These are phyloP conservation scores for Piprites chloris DNA, from an alignment of 2,113 vertebrate genomes.

Conservation along the genomic window DNA sequence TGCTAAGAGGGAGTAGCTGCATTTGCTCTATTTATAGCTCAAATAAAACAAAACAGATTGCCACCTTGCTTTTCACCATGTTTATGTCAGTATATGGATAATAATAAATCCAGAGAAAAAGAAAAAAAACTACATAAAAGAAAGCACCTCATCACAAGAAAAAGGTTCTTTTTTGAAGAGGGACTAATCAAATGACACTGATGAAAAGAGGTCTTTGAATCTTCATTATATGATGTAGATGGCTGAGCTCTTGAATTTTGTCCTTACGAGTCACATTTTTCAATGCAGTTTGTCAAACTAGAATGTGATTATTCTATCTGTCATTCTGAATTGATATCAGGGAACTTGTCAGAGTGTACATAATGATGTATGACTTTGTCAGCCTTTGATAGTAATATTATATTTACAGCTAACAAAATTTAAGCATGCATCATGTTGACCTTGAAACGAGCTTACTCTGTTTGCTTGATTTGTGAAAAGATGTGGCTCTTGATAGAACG, in stretches of 20 bases:
- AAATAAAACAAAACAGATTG: not conserved
- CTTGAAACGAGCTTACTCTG: constrained; percentile 19
- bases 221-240: constrained; percentile 30
- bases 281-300: constrained; percentile 25
- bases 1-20: not conserved
- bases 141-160: not conserved
- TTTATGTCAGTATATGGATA: not conserved
- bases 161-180: not conserved
- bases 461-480: not conserved
- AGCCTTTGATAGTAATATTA: constrained; percentile 12
- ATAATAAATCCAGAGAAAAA: not conserved
- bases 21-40: not conserved
- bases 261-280: constrained; percentile 28
- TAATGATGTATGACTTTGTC: constrained; percentile 30
- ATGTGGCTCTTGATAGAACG: not conserved
- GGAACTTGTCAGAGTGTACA: not conserved
- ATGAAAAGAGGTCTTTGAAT: constrained; percentile 33
- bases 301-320: constrained; percentile 47
- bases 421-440: constrained; percentile 27
- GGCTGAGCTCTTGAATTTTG: constrained; percentile 19
- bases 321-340: constrained; percentile 39
- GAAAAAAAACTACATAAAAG: not conserved
- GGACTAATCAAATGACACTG: not conserved
- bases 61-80: not conserved
- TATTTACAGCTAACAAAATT: constrained; percentile 46